Evolutionary conservation across 2,113 vertebrate genomes (phyloP).

Genomic region (Vidua macroura): DNA sequence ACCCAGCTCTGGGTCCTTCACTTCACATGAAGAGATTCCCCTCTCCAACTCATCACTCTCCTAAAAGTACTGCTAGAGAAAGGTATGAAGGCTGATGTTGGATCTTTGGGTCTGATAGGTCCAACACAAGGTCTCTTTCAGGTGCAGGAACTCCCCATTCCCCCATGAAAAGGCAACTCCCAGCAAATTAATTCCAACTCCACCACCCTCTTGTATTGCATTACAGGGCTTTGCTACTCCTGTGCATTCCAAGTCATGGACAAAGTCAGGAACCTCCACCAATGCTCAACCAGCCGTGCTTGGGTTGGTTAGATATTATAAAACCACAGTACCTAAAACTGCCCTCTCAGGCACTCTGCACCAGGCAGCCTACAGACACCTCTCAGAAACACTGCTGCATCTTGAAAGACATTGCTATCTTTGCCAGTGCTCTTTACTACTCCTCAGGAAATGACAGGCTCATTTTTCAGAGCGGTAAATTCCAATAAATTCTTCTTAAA

Average conservation of each 20-base stretch:
- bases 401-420: not conserved
- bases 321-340: not conserved
- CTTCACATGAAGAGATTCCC: not conserved
- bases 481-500: slow-evolving; percentile 10
- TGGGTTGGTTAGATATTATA: not conserved
- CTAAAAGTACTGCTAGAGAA: not conserved
- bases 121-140: accelerated
- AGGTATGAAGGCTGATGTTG: not conserved
- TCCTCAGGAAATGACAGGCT: not conserved
- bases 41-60: not conserved
- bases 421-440: not conserved
- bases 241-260: not conserved
- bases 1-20: not conserved
- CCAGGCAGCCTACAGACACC: not conserved
- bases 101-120: not conserved
- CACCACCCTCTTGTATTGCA: accelerated
- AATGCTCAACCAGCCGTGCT: not conserved
- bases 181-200: not conserved
- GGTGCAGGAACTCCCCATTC: not conserved
- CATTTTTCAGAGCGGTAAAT: slow-evolving; percentile 3
- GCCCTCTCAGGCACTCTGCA: not conserved
- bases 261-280: not conserved
- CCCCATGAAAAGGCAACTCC: not conserved
- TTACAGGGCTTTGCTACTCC: not conserved
- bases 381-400: not conserved